phyloP scores from a whole-genome alignment of 2,113 vertebrate genomes.

The Athene noctua region DNA sequence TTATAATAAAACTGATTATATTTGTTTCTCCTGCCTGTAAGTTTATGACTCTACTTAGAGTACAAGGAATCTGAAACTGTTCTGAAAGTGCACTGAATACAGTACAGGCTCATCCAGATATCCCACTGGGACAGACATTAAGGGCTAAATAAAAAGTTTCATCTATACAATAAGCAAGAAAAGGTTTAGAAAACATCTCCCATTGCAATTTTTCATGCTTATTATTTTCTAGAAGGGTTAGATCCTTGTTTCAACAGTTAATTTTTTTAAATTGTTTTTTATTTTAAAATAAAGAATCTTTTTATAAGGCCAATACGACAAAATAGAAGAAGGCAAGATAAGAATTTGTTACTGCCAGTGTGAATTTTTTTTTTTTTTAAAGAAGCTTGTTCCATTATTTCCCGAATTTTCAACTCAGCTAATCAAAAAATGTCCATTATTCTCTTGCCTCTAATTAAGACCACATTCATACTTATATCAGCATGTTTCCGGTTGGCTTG shows the following conservation, averaged over 20 bases:
- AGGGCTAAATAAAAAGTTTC: background rate
- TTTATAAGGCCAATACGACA: background rate
- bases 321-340: background rate
- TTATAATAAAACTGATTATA: background rate
- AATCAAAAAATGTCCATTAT: background rate
- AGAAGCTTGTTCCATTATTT: background rate
- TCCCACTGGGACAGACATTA: background rate
- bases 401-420: background rate
- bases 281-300: background rate
- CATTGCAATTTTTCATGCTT: background rate
- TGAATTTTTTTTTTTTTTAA: background rate
- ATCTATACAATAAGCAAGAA: background rate
- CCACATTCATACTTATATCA: background rate
- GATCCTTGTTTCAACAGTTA: background rate
- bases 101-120: background rate
- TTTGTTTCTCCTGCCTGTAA: background rate
- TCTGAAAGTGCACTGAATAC: background rate
- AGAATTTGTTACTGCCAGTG: background rate
- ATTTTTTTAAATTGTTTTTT: background rate
- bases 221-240: background rate
- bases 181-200: background rate
- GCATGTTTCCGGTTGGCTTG: background rate
- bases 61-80: background rate
- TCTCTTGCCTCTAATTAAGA: slow-evolving; percentile 22
- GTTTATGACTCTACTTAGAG: background rate